Percentiles rank a stretch among this genome's conserved stretches.
phyloP scores from a whole-genome alignment of 2,113 vertebrate genomes.

The Oncorhynchus gorbuscha region DNA sequence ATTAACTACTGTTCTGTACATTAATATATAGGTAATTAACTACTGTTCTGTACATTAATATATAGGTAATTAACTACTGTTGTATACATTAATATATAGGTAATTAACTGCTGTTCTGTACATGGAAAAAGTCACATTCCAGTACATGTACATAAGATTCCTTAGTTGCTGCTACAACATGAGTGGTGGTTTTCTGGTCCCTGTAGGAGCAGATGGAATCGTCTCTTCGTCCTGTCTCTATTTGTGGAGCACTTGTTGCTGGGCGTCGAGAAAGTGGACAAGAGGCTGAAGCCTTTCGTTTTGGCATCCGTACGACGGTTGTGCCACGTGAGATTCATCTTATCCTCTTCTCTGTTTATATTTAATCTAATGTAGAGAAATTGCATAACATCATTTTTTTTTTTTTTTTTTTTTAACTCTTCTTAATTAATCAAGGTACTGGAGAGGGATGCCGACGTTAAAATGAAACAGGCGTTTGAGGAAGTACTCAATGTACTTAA shows the following conservation, averaged over 20 bases:
- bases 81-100: no score
- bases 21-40: no score
- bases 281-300: conserved; percentile 71
- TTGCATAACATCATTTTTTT: not conserved
- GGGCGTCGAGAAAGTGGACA: conserved; percentile 56
- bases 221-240: conserved; percentile 79
- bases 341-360: no score
- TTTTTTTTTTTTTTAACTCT: not conserved
- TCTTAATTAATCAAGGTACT: conserved; percentile 72
- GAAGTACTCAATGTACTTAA: conserved; percentile 80
- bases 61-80: no score
- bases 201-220: conserved; percentile 81
- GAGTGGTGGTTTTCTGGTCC: not conserved
- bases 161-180: no score
- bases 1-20: no score
- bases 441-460: conserved; percentile 77
- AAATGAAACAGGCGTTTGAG: conserved; percentile 74
- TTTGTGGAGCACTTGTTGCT: conserved; percentile 87
- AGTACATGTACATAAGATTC: no score
- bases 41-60: no score
- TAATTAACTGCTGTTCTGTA: no score
- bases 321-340: conserved; percentile 67
- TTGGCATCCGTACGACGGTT: conserved; percentile 64
- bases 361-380: no score
- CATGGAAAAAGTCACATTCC: no score